Percentiles rank a stretch among this genome's conserved stretches.
phyloP scores from a whole-genome alignment of 2,113 vertebrate genomes.

The Corvus cornix region DNA sequence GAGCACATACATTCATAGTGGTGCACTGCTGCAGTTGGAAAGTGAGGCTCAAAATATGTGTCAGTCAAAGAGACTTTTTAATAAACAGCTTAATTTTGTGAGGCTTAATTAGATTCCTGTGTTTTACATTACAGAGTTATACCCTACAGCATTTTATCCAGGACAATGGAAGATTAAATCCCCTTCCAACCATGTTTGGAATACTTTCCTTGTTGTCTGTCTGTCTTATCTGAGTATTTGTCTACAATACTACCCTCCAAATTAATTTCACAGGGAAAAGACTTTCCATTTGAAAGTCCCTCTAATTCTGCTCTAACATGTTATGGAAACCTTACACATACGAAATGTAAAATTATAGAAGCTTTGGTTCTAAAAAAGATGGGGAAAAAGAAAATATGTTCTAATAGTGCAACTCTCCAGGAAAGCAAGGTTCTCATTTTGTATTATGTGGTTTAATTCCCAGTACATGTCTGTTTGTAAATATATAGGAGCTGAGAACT shows the following conservation, averaged over 20 bases:
- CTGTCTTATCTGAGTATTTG: background rate
- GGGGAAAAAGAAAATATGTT: background rate
- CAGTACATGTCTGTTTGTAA: background rate
- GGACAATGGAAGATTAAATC: background rate
- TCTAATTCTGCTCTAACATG: background rate
- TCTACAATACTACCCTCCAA: background rate
- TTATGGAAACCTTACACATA: background rate
- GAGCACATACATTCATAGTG: background rate
- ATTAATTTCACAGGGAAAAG: background rate
- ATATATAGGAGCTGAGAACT: background rate
- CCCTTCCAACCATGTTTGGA: background rate
- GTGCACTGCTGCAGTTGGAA: background rate
- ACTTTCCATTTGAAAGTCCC: background rate
- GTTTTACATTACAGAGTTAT: background rate
- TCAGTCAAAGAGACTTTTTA: background rate
- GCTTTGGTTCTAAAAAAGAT: background rate
- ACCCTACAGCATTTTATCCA: background rate
- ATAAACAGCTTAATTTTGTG: background rate
- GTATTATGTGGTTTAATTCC: background rate
- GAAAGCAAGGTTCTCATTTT: background rate
- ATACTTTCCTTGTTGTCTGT: background rate
- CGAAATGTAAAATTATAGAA: background rate
- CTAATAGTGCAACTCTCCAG: background rate
- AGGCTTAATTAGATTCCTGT: background rate
- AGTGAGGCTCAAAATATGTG: background rate